phyloP scores from a whole-genome alignment of 2,888 invertebrate genomes.

The Hypolimnas misippus region DNA sequence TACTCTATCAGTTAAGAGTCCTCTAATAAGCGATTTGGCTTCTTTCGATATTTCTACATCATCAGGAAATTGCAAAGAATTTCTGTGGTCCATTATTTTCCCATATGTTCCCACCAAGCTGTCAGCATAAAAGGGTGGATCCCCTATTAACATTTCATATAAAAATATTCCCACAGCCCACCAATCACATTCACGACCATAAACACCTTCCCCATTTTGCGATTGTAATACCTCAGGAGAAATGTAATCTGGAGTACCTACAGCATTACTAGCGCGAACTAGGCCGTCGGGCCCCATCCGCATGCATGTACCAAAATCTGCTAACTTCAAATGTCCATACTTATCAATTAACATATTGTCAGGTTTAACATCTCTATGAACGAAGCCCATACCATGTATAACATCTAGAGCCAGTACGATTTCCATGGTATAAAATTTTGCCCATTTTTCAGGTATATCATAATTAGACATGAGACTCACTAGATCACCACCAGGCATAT shows the following conservation, averaged over 20 bases:
- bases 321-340: constrained; percentile 97
- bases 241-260: constrained; percentile 99
- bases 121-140: constrained; percentile 99
- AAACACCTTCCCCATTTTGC: constrained; percentile 97
- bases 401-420: constrained; percentile 98
- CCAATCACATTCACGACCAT: constrained; percentile 99
- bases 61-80: constrained; percentile 96
- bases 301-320: constrained; percentile 99
- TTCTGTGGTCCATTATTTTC: constrained; percentile 99
- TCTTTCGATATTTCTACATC: constrained; percentile 96
- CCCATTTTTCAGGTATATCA: constrained; percentile 99
- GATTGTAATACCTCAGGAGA: constrained; percentile 99
- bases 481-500: constrained; percentile 99
- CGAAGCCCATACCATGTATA: constrained; percentile 99
- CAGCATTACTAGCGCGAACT: constrained; percentile 98
- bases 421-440: constrained; percentile 98
- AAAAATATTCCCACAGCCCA: constrained; percentile 99
- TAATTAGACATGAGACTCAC: constrained; percentile 99
- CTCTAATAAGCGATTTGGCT: constrained; percentile 95
- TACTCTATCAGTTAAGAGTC: constrained; percentile 95
- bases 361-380: constrained; percentile 98
- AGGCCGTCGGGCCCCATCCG: constrained; percentile 98
- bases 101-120: constrained; percentile 99
- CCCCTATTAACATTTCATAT: constrained; percentile 99
- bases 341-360: constrained; percentile 99